A percentile compares a stretch with the other conserved stretches of the same genome.
These are phyloP conservation scores for Montipora cactus DNA, from an alignment of 64 coral and sea anemone genomes.

Conservation along the genomic window DNA sequence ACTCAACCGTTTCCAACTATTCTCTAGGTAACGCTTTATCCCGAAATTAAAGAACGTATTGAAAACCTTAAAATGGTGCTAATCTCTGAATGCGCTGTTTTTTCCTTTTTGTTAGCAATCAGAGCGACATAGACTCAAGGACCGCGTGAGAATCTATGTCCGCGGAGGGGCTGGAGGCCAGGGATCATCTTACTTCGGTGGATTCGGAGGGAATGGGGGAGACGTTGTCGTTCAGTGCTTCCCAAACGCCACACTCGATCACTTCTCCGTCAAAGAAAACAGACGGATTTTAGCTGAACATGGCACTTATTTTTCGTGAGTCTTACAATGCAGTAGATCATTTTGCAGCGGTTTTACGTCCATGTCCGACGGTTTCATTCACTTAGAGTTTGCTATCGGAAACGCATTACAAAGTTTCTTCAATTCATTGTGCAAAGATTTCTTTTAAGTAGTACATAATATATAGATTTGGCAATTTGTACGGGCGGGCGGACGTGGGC, in stretches of 20 bases:
- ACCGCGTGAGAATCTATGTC: constrained; percentile 86
- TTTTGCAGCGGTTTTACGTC: too few species aligned
- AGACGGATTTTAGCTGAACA: constrained; percentile 90
- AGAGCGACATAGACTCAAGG: constrained; percentile 69
- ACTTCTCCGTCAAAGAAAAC: constrained; percentile 91
- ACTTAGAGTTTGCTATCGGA: too few species aligned
- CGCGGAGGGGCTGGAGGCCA: constrained; percentile 95
- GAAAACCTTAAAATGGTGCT: too few species aligned
- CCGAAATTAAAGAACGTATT: too few species aligned
- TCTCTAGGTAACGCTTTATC: too few species aligned
- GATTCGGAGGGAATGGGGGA: constrained; percentile 95
- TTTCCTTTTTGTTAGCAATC: constrained; percentile 47
- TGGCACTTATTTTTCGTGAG: constrained; percentile 92
- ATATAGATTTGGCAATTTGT: too few species aligned
- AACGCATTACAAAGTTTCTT: too few species aligned
- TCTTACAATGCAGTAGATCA: not conserved
- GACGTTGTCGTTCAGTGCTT: constrained; percentile 90
- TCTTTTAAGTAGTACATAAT: too few species aligned
- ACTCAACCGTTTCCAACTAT: too few species aligned
- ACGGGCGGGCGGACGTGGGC: too few species aligned
- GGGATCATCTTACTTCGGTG: constrained; percentile 82
- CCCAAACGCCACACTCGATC: constrained; percentile 68
- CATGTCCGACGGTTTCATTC: too few species aligned
- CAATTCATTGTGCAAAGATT: too few species aligned
- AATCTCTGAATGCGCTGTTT: not conserved